Evolutionary conservation across 2,113 vertebrate species (phyloP).

Genomic region (Heloderma charlesbogerti): DNA sequence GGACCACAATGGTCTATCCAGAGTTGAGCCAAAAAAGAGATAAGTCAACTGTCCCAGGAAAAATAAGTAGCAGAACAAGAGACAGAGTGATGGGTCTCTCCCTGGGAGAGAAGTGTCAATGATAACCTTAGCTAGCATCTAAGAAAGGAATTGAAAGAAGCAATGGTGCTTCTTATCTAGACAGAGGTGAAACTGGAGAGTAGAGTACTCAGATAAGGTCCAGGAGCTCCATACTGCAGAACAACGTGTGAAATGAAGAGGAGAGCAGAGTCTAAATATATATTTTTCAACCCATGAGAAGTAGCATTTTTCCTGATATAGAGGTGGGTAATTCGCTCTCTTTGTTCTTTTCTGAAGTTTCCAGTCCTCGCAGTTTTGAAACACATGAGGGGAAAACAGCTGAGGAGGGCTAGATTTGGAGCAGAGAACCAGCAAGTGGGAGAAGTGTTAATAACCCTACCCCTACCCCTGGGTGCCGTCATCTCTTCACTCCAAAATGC

Average conservation of each 20-base stretch:
- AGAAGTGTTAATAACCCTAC: no score
- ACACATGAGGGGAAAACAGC: no score
- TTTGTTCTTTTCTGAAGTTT: not conserved
- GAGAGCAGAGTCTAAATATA: not conserved
- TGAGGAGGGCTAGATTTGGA: no score
- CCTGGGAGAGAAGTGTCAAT: not conserved
- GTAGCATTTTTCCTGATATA: not conserved
- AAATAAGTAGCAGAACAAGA: not conserved
- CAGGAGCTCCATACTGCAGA: not conserved
- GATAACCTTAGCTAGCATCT: not conserved
- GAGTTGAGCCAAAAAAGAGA: no score
- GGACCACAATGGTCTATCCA: no score
- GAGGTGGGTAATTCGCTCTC: not conserved
- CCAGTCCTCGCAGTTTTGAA: not conserved
- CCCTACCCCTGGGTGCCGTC: no score
- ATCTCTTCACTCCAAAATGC: no score
- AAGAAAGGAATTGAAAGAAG: not conserved
- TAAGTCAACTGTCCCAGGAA: no score
- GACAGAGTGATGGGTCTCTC: not conserved
- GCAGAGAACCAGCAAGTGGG: no score
- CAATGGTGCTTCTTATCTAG: not conserved
- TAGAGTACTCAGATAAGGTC: not conserved
- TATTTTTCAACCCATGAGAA: not conserved
- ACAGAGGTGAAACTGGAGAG: not conserved
- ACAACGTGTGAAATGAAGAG: not conserved